phyloP scores from a whole-genome alignment of 2,888 invertebrate genomes.

The Cosmopolites sordidus region DNA sequence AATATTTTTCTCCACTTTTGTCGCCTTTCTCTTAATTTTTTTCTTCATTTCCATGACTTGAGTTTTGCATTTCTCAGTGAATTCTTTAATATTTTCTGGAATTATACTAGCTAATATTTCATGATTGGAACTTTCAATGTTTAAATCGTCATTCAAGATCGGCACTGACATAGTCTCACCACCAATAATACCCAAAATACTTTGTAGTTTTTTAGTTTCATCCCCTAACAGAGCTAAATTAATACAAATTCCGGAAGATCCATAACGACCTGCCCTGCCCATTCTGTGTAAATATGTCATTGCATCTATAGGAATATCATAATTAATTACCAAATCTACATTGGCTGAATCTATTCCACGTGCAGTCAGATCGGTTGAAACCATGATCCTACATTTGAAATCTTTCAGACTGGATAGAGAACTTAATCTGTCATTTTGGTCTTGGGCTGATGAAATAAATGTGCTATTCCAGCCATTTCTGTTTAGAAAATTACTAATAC shows the following conservation, averaged over 20 bases:
- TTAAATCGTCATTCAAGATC: constrained; percentile 39
- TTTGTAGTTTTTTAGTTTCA: constrained; percentile 58
- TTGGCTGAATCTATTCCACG: constrained; percentile 93
- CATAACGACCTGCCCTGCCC: constrained; percentile 92
- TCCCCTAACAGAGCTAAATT: constrained; percentile 65
- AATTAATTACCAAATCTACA: constrained; percentile 89
- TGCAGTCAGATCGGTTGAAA: constrained; percentile 88
- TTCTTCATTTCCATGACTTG: constrained; percentile 15
- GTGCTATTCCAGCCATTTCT: constrained; percentile 73
- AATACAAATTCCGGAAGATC: constrained; percentile 76
- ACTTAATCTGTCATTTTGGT: constrained; percentile 71
- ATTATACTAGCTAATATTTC: constrained; percentile 8
- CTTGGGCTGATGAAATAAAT: constrained; percentile 73
- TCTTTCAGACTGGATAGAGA: constrained; percentile 74
- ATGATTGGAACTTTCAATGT: constrained; percentile 1
- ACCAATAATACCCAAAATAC: constrained; percentile 56
- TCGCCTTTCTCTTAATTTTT: constrained; percentile 1
- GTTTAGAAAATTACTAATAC: constrained; percentile 67
- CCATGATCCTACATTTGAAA: constrained; percentile 76
- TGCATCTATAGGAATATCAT: constrained; percentile 76
- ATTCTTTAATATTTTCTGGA: constrained; percentile 9
- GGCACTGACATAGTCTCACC: constrained; percentile 52
- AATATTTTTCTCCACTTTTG: neutral
- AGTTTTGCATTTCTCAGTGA: constrained; percentile 12
- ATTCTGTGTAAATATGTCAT: constrained; percentile 91